These are phyloP conservation scores for Penaeus vannamei DNA, from an alignment of 1,140 invertebrate species.

Conservation along the genomic window DNA sequence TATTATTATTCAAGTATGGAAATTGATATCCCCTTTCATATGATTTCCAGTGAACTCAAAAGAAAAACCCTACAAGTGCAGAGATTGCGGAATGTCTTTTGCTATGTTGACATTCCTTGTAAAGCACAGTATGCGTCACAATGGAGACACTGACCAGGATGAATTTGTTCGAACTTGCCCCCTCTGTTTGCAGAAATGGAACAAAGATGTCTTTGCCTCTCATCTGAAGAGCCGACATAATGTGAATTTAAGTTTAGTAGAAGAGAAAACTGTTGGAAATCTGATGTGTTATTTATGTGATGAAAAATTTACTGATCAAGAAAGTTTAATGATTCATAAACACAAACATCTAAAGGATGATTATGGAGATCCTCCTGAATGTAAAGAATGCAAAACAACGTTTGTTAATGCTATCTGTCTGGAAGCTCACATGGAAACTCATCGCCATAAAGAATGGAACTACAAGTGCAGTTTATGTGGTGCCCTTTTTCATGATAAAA, in stretches of 20 bases:
- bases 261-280: slow-evolving; percentile 52
- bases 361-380: slow-evolving; percentile 61
- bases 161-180: slow-evolving; percentile 61
- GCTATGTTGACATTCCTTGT: slow-evolving; percentile 67
- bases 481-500: slow-evolving; percentile 62
- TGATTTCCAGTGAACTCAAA: slow-evolving; percentile 56
- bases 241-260: slow-evolving; percentile 61
- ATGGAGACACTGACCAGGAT: slow-evolving; percentile 55
- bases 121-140: slow-evolving; percentile 67
- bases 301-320: slow-evolving; percentile 61
- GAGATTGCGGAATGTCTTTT: slow-evolving; percentile 66
- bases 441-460: slow-evolving; percentile 61
- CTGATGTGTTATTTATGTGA: slow-evolving; percentile 64
- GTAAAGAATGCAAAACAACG: slow-evolving; percentile 60
- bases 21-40: background rate
- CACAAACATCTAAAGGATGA: slow-evolving; percentile 65
- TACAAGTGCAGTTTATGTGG: slow-evolving; percentile 61
- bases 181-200: slow-evolving; percentile 61
- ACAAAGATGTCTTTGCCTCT: slow-evolving; percentile 59
- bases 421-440: slow-evolving; percentile 68
- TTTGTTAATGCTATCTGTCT: slow-evolving; percentile 68
- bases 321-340: slow-evolving; percentile 65
- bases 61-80: slow-evolving; percentile 68
- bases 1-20: too few relatives aligned
- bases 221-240: slow-evolving; percentile 63